Conservation (phyloP, 2,888 invertebrate species). For the Epiperipatus broadwayi region DNA sequence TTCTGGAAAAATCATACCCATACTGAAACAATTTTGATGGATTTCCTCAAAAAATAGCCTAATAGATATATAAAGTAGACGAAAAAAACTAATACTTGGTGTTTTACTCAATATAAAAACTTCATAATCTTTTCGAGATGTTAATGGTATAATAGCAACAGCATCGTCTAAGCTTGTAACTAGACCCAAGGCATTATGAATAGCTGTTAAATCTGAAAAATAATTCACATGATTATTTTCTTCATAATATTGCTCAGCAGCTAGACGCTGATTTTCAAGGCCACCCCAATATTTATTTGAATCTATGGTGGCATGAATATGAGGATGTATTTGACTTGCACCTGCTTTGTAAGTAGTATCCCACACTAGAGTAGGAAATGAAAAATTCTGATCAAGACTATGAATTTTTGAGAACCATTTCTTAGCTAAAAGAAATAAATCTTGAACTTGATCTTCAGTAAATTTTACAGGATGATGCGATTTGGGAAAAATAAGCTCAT, state of each 20-base stretch:
- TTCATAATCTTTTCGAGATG: slow-evolving; percentile 30
- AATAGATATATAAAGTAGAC: slow-evolving; percentile 24
- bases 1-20: slow-evolving; percentile 26
- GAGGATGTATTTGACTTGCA: slow-evolving; percentile 33
- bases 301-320: slow-evolving; percentile 29
- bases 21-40: slow-evolving; percentile 26
- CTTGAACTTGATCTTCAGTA: slow-evolving; percentile 23
- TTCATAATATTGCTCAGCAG: slow-evolving; percentile 23
- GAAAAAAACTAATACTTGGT: slow-evolving; percentile 24
- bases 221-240: slow-evolving; percentile 23
- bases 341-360: slow-evolving; percentile 31
- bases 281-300: slow-evolving; percentile 27
- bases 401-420: slow-evolving; percentile 27
- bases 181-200: slow-evolving; percentile 27
- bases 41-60: background rate
- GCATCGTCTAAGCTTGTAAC: slow-evolving; percentile 23
- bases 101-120: slow-evolving; percentile 25
- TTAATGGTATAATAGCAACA: slow-evolving; percentile 26
- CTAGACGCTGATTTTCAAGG: slow-evolving; percentile 25
- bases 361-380: slow-evolving; percentile 29
- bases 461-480: slow-evolving; percentile 28
- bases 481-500: slow-evolving; percentile 27
- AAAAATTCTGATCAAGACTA: slow-evolving; percentile 19
- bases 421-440: slow-evolving; percentile 25
- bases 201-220: slow-evolving; percentile 26